phyloP scores from a whole-genome alignment of 92 coral and sea anemone genomes.

The Porites rus region DNA sequence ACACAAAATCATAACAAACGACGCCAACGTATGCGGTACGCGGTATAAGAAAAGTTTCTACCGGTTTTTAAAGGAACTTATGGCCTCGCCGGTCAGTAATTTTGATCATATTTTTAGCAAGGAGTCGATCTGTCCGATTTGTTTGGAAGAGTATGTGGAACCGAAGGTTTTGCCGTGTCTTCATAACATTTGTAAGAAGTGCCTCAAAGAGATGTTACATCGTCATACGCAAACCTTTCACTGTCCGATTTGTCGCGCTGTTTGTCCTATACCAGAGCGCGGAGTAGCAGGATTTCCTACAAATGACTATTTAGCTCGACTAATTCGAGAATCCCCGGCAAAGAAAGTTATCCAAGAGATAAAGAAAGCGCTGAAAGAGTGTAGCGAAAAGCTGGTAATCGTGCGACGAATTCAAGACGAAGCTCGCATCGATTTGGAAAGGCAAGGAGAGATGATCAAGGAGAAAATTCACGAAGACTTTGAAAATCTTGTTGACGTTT shows the following conservation, averaged over 20 bases:
- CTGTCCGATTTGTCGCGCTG: constrained; percentile 82
- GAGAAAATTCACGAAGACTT: constrained; percentile 75
- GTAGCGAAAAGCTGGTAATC: constrained; percentile 42
- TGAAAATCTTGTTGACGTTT: constrained; percentile 73
- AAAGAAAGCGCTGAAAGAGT: constrained; percentile 59
- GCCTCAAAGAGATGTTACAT: constrained; percentile 69
- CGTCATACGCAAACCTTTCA: constrained; percentile 39
- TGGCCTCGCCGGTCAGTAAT: constrained; percentile 48
- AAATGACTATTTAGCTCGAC: constrained; percentile 47
- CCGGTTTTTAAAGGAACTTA: not conserved
- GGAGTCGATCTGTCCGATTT: constrained; percentile 73
- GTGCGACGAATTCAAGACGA: constrained; percentile 55
- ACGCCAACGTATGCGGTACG: not conserved
- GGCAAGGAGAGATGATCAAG: constrained; percentile 64
- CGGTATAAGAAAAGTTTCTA: not conserved
- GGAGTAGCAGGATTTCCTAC: constrained; percentile 72
- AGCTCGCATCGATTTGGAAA: constrained; percentile 48
- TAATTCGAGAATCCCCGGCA: constrained; percentile 74
- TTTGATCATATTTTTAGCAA: constrained; percentile 52
- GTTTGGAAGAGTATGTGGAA: constrained; percentile 74
- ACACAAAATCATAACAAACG: constrained; percentile 3
- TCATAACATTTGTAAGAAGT: constrained; percentile 76
- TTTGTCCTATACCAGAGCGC: constrained; percentile 55
- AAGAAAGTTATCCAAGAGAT: constrained; percentile 71
- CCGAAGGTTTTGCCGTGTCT: constrained; percentile 74